These are phyloP conservation scores for Leptogaster cylindrica DNA, from an alignment of 2,888 invertebrate genomes.

Conservation along the genomic window DNA sequence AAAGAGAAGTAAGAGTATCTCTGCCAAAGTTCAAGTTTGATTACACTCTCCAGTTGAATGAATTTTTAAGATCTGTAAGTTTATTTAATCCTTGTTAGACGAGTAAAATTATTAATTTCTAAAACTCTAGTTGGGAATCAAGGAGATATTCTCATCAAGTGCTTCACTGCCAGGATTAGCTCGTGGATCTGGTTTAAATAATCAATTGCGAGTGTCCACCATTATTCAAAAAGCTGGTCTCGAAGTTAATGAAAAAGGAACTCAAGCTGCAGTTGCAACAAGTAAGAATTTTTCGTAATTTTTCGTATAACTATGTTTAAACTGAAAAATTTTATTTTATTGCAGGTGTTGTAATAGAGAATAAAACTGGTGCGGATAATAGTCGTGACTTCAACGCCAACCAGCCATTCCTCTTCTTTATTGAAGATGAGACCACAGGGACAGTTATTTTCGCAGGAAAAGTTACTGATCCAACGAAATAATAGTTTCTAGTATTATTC, in stretches of 20 bases:
- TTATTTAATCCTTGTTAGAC: background rate
- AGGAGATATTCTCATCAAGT: slow-evolving; percentile 73
- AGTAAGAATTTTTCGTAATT: slow-evolving; percentile 47
- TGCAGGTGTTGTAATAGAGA: slow-evolving; percentile 69
- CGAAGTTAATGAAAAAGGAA: slow-evolving; percentile 78
- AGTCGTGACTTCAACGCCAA: slow-evolving; percentile 70
- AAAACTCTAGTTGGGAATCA: slow-evolving; percentile 69
- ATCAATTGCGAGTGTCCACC: slow-evolving; percentile 69
- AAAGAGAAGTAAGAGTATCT: slow-evolving; percentile 67
- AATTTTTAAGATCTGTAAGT: slow-evolving; percentile 68
- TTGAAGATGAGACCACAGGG: slow-evolving; percentile 76
- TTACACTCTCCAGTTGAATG: slow-evolving; percentile 69
- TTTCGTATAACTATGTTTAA: background rate
- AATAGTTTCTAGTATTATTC: slow-evolving; percentile 36
- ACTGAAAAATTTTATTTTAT: slow-evolving; percentile 8
- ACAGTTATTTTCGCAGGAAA: slow-evolving; percentile 78
- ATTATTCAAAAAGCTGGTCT: slow-evolving; percentile 79
- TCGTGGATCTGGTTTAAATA: slow-evolving; percentile 64
- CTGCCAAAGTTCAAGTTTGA: slow-evolving; percentile 80
- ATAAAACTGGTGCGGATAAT: slow-evolving; percentile 73
- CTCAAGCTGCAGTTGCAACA: slow-evolving; percentile 73
- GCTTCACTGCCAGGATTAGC: slow-evolving; percentile 76
- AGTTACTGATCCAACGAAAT: slow-evolving; percentile 68
- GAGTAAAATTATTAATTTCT: background rate
- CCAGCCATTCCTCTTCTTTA: slow-evolving; percentile 80